Conservation (phyloP, 2,113 vertebrate genomes). For the Aviceda subcristata region DNA sequence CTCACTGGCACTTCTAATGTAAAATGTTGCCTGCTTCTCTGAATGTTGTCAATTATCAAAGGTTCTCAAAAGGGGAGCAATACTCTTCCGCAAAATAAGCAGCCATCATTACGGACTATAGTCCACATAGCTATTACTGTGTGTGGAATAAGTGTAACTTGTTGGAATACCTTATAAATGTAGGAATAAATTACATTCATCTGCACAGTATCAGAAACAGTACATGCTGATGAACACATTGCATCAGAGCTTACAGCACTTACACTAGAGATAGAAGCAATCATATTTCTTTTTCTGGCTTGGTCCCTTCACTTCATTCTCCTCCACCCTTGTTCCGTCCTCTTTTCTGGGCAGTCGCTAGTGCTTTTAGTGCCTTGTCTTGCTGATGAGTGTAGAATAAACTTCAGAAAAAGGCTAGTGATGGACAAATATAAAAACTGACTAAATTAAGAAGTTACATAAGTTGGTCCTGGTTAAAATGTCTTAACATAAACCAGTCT, state of each 20-base stretch:
- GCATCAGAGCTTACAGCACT: background rate
- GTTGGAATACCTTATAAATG: background rate
- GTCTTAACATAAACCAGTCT: background rate
- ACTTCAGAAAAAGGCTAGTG: background rate
- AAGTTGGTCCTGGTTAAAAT: background rate
- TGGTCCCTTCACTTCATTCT: background rate
- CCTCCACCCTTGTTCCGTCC: background rate
- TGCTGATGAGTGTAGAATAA: background rate
- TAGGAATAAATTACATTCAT: background rate
- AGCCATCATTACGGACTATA: background rate
- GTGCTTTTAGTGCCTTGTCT: background rate
- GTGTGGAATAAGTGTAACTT: background rate
- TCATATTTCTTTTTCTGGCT: background rate
- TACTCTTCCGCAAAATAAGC: background rate
- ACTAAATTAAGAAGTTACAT: background rate
- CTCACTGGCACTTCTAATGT: slow-evolving; percentile 41
- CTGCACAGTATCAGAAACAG: background rate
- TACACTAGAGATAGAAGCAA: background rate
- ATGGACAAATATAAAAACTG: background rate
- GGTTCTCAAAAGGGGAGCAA: slow-evolving; percentile 27
- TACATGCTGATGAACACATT: background rate
- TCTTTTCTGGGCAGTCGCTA: background rate
- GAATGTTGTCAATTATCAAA: slow-evolving; percentile 48
- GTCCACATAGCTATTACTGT: background rate
- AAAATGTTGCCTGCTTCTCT: slow-evolving; percentile 45